Evolutionary conservation across 2,888 invertebrate species (phyloP).

Genomic region (Arge pagana): DNA sequence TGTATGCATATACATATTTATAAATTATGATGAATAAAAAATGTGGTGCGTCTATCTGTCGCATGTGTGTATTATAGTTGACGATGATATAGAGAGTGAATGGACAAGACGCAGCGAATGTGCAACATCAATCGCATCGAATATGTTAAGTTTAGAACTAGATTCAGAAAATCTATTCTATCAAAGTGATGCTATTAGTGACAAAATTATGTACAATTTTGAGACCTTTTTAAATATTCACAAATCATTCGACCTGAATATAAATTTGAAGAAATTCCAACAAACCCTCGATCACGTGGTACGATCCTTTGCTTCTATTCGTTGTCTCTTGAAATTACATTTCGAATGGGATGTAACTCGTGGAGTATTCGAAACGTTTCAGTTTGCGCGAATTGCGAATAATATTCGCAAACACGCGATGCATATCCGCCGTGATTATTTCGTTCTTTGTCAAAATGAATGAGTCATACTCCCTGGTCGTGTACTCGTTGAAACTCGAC

Average conservation of each 20-base stretch:
- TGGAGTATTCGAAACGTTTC: no score
- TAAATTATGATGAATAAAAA: background rate
- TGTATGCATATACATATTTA: background rate
- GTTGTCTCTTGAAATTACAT: background rate
- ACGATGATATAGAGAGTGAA: no score
- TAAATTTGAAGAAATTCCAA: background rate
- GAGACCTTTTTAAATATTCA: constrained; percentile 6
- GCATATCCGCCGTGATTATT: background rate
- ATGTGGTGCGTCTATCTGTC: background rate
- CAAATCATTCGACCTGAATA: background rate
- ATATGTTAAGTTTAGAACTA: constrained; percentile 2
- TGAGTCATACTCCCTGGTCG: no score
- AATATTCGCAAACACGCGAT: no score
- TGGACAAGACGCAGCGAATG: no score
- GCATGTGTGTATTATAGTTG: background rate
- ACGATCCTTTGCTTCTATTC: background rate
- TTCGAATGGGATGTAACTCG: no score
- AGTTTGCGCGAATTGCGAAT: no score
- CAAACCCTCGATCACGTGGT: background rate
- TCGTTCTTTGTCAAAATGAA: background rate
- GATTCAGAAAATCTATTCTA: constrained; percentile 12
- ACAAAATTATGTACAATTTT: constrained; percentile 11
- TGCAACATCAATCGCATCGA: background rate
- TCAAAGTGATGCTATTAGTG: constrained; percentile 10
- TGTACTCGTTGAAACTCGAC: no score